phyloP scores from a whole-genome alignment of 1,140 invertebrate genomes.

The Solenopsis invicta region DNA sequence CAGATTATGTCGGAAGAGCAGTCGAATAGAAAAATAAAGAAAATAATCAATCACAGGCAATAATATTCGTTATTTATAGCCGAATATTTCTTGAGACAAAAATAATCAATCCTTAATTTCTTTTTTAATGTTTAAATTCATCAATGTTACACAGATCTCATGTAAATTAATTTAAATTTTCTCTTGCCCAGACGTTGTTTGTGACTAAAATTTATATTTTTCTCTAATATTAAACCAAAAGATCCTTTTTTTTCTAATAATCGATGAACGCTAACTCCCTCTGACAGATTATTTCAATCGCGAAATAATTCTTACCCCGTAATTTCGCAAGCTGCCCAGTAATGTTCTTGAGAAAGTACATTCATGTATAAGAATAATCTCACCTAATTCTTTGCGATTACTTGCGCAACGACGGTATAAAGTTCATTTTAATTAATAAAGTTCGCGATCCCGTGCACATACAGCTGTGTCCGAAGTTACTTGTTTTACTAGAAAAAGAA shows the following conservation, averaged over 20 bases:
- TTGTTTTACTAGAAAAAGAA: neutral
- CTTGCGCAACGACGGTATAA: neutral
- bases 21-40: neutral
- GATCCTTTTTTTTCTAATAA: neutral
- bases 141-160: neutral
- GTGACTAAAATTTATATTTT: neutral
- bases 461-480: neutral
- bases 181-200: neutral
- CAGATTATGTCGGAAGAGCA: neutral
- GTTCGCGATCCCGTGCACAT: neutral
- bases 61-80: neutral
- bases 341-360: neutral
- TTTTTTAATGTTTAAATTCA: neutral
- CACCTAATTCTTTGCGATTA: constrained; percentile 17
- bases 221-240: neutral
- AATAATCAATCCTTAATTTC: neutral
- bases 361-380: constrained; percentile 13
- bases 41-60: neutral
- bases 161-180: constrained; percentile 3
- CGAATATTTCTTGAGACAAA: neutral
- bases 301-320: neutral
- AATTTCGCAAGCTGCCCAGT: neutral
- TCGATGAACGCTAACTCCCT: neutral
- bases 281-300: neutral
- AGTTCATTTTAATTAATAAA: constrained; percentile 44